phyloP scores from a whole-genome alignment of 1,140 invertebrate species.

The Drosophila micromelanica region DNA sequence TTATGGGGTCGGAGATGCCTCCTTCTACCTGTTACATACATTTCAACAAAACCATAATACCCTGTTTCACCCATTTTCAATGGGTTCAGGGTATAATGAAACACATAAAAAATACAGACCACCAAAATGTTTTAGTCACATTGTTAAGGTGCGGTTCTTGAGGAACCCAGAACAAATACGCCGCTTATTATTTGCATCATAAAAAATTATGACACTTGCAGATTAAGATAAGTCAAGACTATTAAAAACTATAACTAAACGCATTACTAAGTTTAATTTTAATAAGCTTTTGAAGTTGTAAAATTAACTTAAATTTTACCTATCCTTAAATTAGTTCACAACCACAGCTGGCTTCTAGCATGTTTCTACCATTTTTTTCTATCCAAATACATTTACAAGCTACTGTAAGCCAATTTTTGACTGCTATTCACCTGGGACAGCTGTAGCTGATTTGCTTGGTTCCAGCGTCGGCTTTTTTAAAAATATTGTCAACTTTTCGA shows the following conservation, averaged over 20 bases:
- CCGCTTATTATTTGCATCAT: conserved; percentile 24
- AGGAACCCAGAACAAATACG: background rate
- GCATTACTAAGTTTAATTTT: too few species aligned
- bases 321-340: background rate
- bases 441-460: conserved; percentile 4
- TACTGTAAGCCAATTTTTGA: background rate
- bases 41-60: too few species aligned
- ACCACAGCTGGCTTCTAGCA: background rate
- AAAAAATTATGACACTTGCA: background rate
- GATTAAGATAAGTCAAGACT: too few species aligned
- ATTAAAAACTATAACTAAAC: too few species aligned
- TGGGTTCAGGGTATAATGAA: too few species aligned
- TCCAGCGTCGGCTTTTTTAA: background rate
- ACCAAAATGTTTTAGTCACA: conserved; percentile 20
- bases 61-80: too few species aligned
- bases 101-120: conserved; percentile 15
- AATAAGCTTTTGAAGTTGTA: too few species aligned
- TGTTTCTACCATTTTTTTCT: background rate
- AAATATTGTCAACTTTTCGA: conserved; percentile 23
- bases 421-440: background rate
- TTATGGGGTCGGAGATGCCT: too few species aligned
- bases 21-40: too few species aligned
- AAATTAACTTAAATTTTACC: background rate
- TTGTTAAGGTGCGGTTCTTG: conserved; percentile 43
- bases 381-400: background rate